These are phyloP conservation scores for Phalacrocorax carbo DNA, from an alignment of 2,113 vertebrate species.

Conservation along the genomic window DNA sequence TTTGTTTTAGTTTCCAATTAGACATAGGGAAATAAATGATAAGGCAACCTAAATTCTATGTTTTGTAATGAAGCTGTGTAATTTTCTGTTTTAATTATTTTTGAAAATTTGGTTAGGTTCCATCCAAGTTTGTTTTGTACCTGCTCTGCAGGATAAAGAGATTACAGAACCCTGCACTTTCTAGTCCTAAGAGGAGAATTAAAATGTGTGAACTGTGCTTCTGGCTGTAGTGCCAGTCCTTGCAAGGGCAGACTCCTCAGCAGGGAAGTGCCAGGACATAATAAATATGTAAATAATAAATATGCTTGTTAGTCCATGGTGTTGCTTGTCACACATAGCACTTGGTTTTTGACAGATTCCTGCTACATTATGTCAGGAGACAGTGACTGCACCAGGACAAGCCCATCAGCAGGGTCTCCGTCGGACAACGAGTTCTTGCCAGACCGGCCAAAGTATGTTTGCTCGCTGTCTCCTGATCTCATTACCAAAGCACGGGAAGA, in stretches of 20 bases:
- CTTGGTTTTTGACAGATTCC: slow-evolving; percentile 43
- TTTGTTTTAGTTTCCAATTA: background rate
- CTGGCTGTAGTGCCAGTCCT: fast-evolving
- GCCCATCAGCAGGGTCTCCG: slow-evolving; percentile 75
- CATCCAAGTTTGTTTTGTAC: background rate
- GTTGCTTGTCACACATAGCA: background rate
- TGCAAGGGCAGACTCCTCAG: background rate
- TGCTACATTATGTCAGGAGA: slow-evolving; percentile 86
- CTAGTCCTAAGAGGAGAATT: background rate
- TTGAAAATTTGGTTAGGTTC: background rate
- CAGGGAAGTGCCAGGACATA: background rate
- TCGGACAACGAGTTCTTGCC: slow-evolving; percentile 71
- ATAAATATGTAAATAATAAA: background rate
- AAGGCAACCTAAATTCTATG: background rate
- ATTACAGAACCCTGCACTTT: background rate
- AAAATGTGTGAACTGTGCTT: background rate
- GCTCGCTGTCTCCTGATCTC: slow-evolving; percentile 87
- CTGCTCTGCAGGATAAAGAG: background rate
- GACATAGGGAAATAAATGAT: fast-evolving
- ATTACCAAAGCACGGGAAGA: slow-evolving; percentile 93
- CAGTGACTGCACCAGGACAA: slow-evolving; percentile 81
- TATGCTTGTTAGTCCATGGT: background rate
- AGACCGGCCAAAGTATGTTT: slow-evolving; percentile 83
- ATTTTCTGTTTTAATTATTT: background rate
- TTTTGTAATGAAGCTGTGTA: background rate